Base-by-base conservation (phyloP, 2,888 invertebrate species). In the Charanyca ferruginea region DNA sequence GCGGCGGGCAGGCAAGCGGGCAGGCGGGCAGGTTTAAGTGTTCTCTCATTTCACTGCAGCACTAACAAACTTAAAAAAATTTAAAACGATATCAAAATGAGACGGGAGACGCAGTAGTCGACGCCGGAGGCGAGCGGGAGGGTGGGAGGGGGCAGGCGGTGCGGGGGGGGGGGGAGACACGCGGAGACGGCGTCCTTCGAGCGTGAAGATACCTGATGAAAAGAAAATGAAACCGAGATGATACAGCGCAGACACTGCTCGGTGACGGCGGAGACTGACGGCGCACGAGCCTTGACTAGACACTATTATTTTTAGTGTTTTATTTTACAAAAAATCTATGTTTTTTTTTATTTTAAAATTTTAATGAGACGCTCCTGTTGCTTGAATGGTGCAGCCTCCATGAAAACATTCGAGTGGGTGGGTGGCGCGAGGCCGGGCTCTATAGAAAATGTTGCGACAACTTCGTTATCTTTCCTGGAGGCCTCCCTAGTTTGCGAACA, bases 191-290 rank as follows among this genome's bases (percentile, higher is more conserved):
- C 81, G 86, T 85, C 88, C 84, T 85, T 85, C 77, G 87, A 90
- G 91, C 91, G 89, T 89, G 87, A 91, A 91, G 87, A 89, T 87
- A 87, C 89, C 90, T 90, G 90, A 92, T 92, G 91, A 92, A 92
- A 92, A 91, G 91, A 92, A 91, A 92, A 92, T 92, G 91, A 91
- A 89, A 88, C 89, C 81, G 84, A 83, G 84, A 85, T 84, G 85
- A 83, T 70, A 80, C 77, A 73, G 74, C 81, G 80, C 79, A 81
- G 82, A 69, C 78, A 63, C 35, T 23, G 77, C 63, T 47, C 64
- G 16, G 35, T 61, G 61, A 52, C 58, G 28, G 42, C 57, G 18
- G 58, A 48, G 20, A 38, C 38, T 16, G 38, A 35, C 35, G 35
- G 35, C 35, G 35, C 42, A 20, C 44, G 18, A 53, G 54, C 52